Conservation (phyloP, 2,113 vertebrate genomes). For the Paramormyrops kingsleyae region DNA sequence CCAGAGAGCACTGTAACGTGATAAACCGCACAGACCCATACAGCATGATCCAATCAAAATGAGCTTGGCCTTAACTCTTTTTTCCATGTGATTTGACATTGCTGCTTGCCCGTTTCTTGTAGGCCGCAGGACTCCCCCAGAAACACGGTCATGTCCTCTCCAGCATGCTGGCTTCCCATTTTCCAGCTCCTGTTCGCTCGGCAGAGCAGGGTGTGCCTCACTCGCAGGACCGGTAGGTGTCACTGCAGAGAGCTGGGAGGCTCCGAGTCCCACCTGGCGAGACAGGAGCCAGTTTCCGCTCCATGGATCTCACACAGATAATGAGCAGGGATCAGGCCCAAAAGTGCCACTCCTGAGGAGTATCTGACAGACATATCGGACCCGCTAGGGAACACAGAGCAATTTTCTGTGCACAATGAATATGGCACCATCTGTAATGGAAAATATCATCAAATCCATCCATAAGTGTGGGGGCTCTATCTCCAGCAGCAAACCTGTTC, state of each 20-base stretch:
- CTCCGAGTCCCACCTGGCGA: neutral
- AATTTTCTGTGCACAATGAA: neutral
- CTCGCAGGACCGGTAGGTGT: neutral
- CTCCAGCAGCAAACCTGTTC: neutral
- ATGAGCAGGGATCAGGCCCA: neutral
- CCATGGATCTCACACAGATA: neutral
- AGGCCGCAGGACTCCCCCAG: neutral
- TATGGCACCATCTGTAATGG: neutral
- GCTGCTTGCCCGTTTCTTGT: neutral
- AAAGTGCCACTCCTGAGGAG: neutral
- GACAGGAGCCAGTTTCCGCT: neutral
- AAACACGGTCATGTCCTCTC: neutral
- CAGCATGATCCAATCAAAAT: neutral
- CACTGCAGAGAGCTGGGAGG: neutral
- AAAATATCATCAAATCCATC: neutral
- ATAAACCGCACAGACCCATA: neutral
- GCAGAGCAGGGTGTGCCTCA: neutral
- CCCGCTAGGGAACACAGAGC: neutral
- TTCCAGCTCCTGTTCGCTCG: neutral
- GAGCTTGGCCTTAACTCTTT: neutral
- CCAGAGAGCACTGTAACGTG: neutral
- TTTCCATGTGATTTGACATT: neutral
- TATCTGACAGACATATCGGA: neutral
- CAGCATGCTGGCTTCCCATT: neutral
- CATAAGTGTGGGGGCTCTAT: too few relatives aligned